Percentiles rank a stretch among this genome's conserved stretches.
Conservation (phyloP, 1,140 invertebrate genomes). For the Diuraphis noxia region DNA sequence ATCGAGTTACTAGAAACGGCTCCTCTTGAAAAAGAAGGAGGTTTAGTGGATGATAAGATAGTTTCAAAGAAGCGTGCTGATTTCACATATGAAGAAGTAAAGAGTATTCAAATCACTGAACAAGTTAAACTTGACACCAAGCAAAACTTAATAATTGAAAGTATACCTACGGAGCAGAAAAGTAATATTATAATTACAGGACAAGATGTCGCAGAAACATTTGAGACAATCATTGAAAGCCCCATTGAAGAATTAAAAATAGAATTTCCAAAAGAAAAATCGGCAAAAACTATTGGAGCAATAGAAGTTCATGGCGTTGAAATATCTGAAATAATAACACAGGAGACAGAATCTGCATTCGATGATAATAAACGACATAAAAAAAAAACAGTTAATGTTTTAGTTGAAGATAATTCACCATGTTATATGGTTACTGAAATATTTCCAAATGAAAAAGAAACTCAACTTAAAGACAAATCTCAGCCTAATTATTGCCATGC, state of each 20-base stretch:
- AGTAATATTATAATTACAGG: background rate
- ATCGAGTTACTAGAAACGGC: background rate
- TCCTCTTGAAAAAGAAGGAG: slow-evolving; percentile 40
- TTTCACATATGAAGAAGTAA: background rate
- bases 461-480: background rate
- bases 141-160: background rate
- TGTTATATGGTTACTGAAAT: slow-evolving; percentile 26
- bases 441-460: slow-evolving; percentile 30
- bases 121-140: slow-evolving; percentile 16
- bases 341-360: background rate
- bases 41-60: background rate
- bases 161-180: background rate
- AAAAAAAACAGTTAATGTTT: background rate
- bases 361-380: background rate
- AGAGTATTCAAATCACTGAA: slow-evolving; percentile 28
- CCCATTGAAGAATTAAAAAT: slow-evolving; percentile 28
- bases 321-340: slow-evolving; percentile 27
- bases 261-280: slow-evolving; percentile 1
- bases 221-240: background rate
- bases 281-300: background rate
- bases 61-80: background rate
- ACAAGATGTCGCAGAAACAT: slow-evolving; percentile 24
- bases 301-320: slow-evolving; percentile 31
- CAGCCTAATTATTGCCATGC: background rate
- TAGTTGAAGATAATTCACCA: background rate